Base-by-base conservation (phyloP, 2,113 vertebrate genomes). In the Hiodon tergisus region DNA sequence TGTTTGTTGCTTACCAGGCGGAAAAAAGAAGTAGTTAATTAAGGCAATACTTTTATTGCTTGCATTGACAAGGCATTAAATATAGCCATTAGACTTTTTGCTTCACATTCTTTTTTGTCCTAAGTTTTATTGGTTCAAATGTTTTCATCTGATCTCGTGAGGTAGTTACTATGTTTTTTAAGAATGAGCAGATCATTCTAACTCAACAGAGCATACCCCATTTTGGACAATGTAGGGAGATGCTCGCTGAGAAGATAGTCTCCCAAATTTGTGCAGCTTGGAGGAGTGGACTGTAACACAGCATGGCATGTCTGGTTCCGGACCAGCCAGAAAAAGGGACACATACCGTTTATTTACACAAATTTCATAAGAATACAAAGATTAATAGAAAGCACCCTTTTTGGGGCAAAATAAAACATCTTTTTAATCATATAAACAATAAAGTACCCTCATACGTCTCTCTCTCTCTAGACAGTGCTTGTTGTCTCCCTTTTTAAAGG, bases 51-150 rank as follows among this genome's bases (percentile, higher is more conserved):
- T 9, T 61, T 14, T 61, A 61, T 4, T 14, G 59, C 59, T 4
- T 61, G 59, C 14, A 9, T 47, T 67, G 65, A 47, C 65, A 67
- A 8, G 65, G 13, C n/a, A 67, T 67, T 17, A 67, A 67, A 67
- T 46, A 8, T 16, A 3, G 13, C 61, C 61, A 63, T 7, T 16
- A 4, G 61, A 63, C 61, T 16, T 16, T 16, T 4, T 7, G 65
- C 65, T 47, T 67, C 65, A 48, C 46, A 46, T 6, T 7, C 48
- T 9, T 9, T 11, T 5, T 11, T 67, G 65, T 7, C 65, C 65
- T 48, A 46, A 67, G 4, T 31, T 67, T 46, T 48, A 3, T 11
- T 47, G 17, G 17, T 47, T 46, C 3, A 16, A 16, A 3, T 13
- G 61, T 63, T 63, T 67, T 67, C 13, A 48, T 47, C 65, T 67